Evolutionary conservation across 2,113 vertebrate genomes (phyloP), one percentile per base, ranked within the genome.

Genomic region (Phocoena phocoena): DNA sequence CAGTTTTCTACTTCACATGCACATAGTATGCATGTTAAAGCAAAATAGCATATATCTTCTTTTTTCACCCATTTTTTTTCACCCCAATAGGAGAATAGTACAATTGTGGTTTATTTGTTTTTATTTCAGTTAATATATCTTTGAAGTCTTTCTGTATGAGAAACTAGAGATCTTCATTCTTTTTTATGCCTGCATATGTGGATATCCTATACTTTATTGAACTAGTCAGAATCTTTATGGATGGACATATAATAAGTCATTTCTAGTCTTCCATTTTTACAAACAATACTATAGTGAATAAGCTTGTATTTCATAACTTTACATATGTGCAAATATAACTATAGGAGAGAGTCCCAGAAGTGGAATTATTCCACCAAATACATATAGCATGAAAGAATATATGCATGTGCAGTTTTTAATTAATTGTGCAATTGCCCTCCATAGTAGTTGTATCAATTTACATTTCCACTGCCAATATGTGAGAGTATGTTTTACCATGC

Each of bases 231-330:
- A 85, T 84, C 50, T 87, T 95, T 76, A 80, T 21, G 85, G 47
- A 65, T 71, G 20, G 55, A 74, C 15, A 63, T 41, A 7, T 53
- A 79, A 5, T 62, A 79, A n/a, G 5, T 91, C 26, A 62, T 90
- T 92, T 94, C 47, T 90, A 77, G 55, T 62, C 15, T 94, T 90
- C 87, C 81, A 18, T 67, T 84, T 80, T 91, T 94, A 83, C 20
- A 92, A 88, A 83, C 11, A 93, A 13, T 79, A 83, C 53, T 63
- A 28, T 8, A 36, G 8, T 82, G 13, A 85, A n/a, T 85, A 47
- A 88, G 20, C 4, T 73, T 84, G 38, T 88, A 53, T 58, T 96
- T 97, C 26, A 83, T 95, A 80, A 41, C 38, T 83, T 84, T 73
- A 44, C 65, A 11, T 60, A 44, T 47, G 25, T 93, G 9, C 31